Evolutionary conservation across 2,888 invertebrate species (phyloP), one percentile per base, ranked within the genome.

Genomic region (Neria commutata): DNA sequence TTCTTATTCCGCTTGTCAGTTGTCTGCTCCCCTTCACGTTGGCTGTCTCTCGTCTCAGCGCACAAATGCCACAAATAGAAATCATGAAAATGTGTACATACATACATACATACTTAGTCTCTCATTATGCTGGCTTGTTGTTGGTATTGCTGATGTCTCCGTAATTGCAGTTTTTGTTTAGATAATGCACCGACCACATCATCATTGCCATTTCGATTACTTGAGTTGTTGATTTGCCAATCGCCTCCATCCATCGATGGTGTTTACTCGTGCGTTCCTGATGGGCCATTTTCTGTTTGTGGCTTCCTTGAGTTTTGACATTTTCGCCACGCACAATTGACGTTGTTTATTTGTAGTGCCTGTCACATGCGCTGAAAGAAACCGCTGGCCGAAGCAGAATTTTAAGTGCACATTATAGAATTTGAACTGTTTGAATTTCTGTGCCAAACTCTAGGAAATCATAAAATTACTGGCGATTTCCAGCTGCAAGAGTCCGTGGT

Each of bases 41-140:
- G 4, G 37, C 37, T 26, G n/a, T 49, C 16, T 6, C 17, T 49
- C 19, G 5, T 49, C 16, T 24, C 25, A 2, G 8, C 8, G 23
- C 48, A 17, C 4, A 24, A 23, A 42, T 40, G 23, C 16, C 29
- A 52, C 24, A 52, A 40, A 25, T 52, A 37, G 4, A 5, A 37
- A 23, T 46, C 54, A 33, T 46, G 26, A 17, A 52, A 54, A 33
- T 46, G 14, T 11, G 17, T 33, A 40, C n/a, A n/a, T n/a, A n/a
- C n/a, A n/a, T n/a, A n/a, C n/a, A n/a, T n/a, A n/a, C n/a, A n/a
- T n/a, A n/a, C n/a, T n/a, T n/a, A 42, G 25, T 42, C 29, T 46
- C 33, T 54, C 54, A 54, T 54, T 54, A 45, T 45, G 45, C 29
- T 37, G 37, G 4, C 37, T 5, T 37, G 37, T 37, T 37, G 37